Evolutionary conservation across 2,113 vertebrate genomes (phyloP), one percentile per base, ranked within the genome.

Genomic region (Silurus asotus): DNA sequence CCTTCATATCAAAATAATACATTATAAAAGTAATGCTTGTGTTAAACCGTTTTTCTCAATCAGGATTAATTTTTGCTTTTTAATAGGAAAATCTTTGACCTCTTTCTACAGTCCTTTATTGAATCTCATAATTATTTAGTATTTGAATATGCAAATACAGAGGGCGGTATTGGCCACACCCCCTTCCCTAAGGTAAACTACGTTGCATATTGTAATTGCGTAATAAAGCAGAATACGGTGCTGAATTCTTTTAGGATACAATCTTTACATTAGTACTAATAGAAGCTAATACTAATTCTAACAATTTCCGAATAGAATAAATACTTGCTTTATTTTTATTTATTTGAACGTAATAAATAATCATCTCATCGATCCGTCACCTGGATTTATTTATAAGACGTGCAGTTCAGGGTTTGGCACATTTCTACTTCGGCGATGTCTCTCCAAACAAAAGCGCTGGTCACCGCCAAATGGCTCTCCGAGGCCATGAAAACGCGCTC

Each of bases 381-480:
- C 56, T 61, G 82, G 82, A 59, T 62, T 19, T 79, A 17, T 37
- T 37, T 58, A 25, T 20, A 72, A 51, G 58, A 37, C 9, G 14
- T 17, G 11, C 49, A 10, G 6, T 67, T 59, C 11, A 13, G 25
- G 7, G 0, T 37, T 19, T 49, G 13, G 8, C 81, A 56, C n/a
- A n/a, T 56, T 15, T 59, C 3, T 8, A 7, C 13, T 13, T 58
- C n/a, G 37, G 79, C 15, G 19, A 99, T 99, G 98, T 94, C 96
- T 0, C 88, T 93, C 0, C 94, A 94, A 49, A 92, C 94, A 85
- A 94, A 95, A 0, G 95, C 96, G 0, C 84, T 99, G 0, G 97
- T 98, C 20, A 96, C 97, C 0, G 94, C 93, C 0, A 95, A 95
- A 64, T 99, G 97, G 97, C 94, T 99, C 59, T 92, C 94, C 0